A percentile compares a stretch with the other conserved stretches of the same genome.
phyloP scores from a whole-genome alignment of 64 coral and sea anemone species.

The Porites australiensis region DNA sequence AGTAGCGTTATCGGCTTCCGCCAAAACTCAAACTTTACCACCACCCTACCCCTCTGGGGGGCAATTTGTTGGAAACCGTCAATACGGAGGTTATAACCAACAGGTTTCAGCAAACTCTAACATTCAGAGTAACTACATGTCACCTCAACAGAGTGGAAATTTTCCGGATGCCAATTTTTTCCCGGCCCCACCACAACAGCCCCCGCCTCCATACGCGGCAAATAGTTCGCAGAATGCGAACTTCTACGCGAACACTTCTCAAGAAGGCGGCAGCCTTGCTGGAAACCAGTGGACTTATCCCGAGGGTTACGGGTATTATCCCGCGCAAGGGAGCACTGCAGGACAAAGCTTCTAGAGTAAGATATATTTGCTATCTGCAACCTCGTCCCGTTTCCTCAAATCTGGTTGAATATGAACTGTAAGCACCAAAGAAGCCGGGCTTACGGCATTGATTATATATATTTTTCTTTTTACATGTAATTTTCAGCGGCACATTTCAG shows the following conservation, averaged over 20 bases:
- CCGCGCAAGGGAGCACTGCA: constrained; percentile 30
- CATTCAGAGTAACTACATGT: constrained; percentile 45
- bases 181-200: constrained; percentile 13
- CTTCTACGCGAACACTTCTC: constrained; percentile 14
- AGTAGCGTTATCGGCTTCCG: background rate
- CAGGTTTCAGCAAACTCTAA: constrained; percentile 25
- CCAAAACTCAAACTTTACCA: constrained; percentile 23
- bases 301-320: constrained; percentile 51
- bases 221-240: constrained; percentile 22
- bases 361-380: background rate
- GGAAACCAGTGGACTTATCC: constrained; percentile 64
- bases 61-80: background rate
- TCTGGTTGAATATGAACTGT: no score
- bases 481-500: no score
- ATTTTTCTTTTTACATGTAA: no score
- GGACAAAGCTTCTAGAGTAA: constrained; percentile 18
- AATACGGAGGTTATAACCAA: constrained; percentile 1
- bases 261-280: constrained; percentile 25
- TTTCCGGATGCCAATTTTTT: constrained; percentile 22
- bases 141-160: constrained; percentile 60
- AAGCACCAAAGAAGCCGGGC: no score
- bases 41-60: constrained; percentile 14
- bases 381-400: background rate
- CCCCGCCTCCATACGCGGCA: constrained; percentile 54
- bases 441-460: no score